Evolutionary conservation across 2,113 vertebrate genomes (phyloP), one percentile per base, ranked within the genome.

Genomic region (Cephalopterus ornatus): DNA sequence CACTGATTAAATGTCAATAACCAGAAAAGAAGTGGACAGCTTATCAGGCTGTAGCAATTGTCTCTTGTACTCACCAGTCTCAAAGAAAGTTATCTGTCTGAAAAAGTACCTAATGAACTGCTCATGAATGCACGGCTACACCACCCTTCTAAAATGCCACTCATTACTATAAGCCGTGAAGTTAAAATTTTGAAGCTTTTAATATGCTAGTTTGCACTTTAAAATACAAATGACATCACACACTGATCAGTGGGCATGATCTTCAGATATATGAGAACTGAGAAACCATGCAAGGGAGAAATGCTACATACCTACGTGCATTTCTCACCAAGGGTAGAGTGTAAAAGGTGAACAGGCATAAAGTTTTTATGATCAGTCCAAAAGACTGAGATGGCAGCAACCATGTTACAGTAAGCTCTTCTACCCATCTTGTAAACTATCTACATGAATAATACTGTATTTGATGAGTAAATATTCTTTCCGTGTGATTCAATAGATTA

Each of bases 201-300:
- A 87, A 16, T 44, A 27, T 7, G 15, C 37, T 59, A 55, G 30
- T 52, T 79, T 5, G 2, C 27, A 62, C 59, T 90, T 62, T 2
- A 56, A 94, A 93, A 52, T 39, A 59, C 20, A 75, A 89, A 71
- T n/a, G 7, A 74, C 62, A 8, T 65, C 72, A 53, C 44, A 42
- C 3, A 18, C 3, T 21, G 12, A 49, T 66, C 17, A 61, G 20
- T 12, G 9, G 53, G 24, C 0, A 0, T 6, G 14, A 46, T 12
- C n/a, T 66, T 27, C 30, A 85, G 37, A 41, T 16, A 3, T 11
- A 79, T 0, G 6, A 75, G 39, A 89, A 79, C 12, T 10, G 11
- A 76, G 50, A 87, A 67, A 21, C 0, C 1, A 9, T 19, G 15
- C 49, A 79, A 76, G 9, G 47, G n/a, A 85, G 52, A 89, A 92